Base-by-base conservation (phyloP, 2,797 vertebrate genomes). In the Erethizon dorsatum region DNA sequence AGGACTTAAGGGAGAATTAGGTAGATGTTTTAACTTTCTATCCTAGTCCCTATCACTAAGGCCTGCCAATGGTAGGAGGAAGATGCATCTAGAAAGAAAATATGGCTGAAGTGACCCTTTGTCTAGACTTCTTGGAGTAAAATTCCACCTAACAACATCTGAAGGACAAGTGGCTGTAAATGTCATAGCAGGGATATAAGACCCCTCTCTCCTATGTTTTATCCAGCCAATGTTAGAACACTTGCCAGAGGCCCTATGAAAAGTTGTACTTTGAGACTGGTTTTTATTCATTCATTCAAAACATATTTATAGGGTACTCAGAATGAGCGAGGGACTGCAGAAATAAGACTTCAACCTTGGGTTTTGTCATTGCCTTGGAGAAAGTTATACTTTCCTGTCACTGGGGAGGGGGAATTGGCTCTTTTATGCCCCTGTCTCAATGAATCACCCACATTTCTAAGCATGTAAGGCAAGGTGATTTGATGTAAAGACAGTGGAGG, bases 241-340 rank as follows among this genome's bases (percentile, higher is more conserved):
- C 11, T 84, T 41, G n/a, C 69, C 52, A 83, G 85, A 75, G 14
- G 45, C 7, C 45, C 17, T 52, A 18, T 83, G 69, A 47, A 93
- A 91, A 54, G 11, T 67, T 63, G 5, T 90, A 47, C 63, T 84
- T 57, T 79, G 50, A 94, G 14, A 67, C 45, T 67, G 69, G n/a
- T 59, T 78, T 61, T 78, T 56, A 79, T 59, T 83, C 73, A 80
- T 45, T 80, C 52, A 79, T 84, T 84, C 77, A 90, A 59, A 91
- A 92, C 83, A 59, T 47, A 82, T 85, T 67, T 83, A 37, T 61
- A 61, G 41, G 56, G 7, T 3, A 4, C n/a, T 79, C 24, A n/a
- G 15, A 28, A 69, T 83, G 52, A 83, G 26, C 52, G 77, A 63
- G 31, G 10, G n/a, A 37, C n/a, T 45, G 11, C 11, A 57, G 77